Conservation (phyloP, 2,113 vertebrate species). For the Oreocharis arfaki region DNA sequence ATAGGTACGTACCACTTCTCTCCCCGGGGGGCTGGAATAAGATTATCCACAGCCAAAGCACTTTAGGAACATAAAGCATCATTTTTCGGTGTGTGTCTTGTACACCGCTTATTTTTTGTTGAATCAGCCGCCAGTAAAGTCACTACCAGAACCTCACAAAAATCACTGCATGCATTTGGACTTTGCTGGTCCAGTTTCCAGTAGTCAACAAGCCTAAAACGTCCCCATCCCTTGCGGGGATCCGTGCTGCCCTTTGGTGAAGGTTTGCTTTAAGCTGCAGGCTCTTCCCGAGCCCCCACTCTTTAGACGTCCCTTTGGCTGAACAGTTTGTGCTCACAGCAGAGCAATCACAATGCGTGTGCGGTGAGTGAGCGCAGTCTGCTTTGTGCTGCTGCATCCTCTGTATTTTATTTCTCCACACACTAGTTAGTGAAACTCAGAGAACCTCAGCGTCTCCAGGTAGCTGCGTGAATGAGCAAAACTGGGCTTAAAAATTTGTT, state of each 20-base stretch:
- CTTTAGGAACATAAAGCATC: neutral
- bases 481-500: neutral
- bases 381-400: neutral
- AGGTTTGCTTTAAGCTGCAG: neutral
- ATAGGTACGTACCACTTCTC: neutral
- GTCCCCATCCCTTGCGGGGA: neutral
- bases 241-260: neutral
- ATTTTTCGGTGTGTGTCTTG: neutral
- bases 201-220: neutral
- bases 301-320: neutral
- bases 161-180: neutral
- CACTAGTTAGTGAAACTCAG: neutral
- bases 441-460: neutral
- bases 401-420: neutral
- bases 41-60: neutral
- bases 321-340: neutral
- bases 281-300: neutral
- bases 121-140: neutral
- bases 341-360: neutral
- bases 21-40: neutral
- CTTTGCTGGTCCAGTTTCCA: neutral
- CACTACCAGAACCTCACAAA: neutral
- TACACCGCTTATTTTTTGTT: neutral
- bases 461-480: neutral
- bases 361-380: accelerated